These are phyloP conservation scores for Alligator sinensis DNA, from an alignment of 2,113 vertebrate genomes.

Conservation along the genomic window DNA sequence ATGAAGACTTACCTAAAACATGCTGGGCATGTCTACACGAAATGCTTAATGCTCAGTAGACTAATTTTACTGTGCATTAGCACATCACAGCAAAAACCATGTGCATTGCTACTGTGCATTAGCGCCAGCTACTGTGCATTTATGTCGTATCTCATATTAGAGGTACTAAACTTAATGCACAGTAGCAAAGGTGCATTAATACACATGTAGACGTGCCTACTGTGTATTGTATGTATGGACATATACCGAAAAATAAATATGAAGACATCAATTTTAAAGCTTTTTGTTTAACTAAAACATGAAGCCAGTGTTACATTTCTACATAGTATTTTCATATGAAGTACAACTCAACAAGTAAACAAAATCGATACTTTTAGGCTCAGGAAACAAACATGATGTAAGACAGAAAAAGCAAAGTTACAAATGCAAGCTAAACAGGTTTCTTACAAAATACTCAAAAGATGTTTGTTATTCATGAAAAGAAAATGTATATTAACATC, in stretches of 20 bases:
- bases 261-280: neutral
- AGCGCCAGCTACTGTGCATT: too few species aligned
- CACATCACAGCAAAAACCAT: too few species aligned
- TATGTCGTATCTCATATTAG: too few species aligned
- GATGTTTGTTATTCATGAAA: slow-evolving; percentile 18
- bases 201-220: neutral
- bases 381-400: neutral
- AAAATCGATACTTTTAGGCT: neutral
- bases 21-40: neutral
- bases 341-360: neutral
- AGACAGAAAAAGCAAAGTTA: neutral
- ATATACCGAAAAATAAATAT: slow-evolving; percentile 43
- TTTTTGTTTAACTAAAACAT: slow-evolving; percentile 11
- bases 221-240: slow-evolving; percentile 20
- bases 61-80: too few species aligned
- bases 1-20: slow-evolving; percentile 36
- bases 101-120: too few species aligned
- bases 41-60: too few species aligned
- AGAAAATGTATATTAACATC: slow-evolving; percentile 58
- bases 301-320: slow-evolving; percentile 20
- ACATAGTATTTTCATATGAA: slow-evolving; percentile 28
- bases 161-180: too few species aligned
- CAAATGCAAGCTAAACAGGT: neutral
- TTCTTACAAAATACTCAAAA: slow-evolving; percentile 20
- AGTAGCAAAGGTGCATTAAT: too few species aligned